Conservation (phyloP, 2,797 vertebrate species). For the Pipistrellus pipistrellus region DNA sequence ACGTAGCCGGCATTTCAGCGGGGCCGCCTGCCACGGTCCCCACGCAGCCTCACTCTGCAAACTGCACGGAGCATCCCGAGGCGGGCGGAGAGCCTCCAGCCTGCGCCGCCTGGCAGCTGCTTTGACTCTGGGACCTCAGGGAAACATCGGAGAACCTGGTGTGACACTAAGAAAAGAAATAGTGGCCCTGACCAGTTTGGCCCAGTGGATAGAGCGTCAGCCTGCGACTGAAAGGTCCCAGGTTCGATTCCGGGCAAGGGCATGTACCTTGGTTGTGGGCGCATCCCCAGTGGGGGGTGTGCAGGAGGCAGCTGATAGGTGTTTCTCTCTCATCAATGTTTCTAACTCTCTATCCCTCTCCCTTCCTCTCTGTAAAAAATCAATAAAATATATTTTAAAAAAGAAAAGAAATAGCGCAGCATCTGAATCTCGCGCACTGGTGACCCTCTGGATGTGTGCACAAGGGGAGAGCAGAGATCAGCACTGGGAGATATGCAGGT, state of each 20-base stretch:
- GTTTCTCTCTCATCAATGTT: too few relatives aligned
- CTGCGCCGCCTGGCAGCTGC: not conserved
- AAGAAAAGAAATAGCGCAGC: not conserved
- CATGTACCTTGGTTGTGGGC: too few relatives aligned
- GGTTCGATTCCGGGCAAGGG: too few relatives aligned
- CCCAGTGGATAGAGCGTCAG: too few relatives aligned
- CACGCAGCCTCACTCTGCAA: not conserved
- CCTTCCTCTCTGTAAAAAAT: too few relatives aligned
- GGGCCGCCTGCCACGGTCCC: not conserved
- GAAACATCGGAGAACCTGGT: constrained; percentile 15
- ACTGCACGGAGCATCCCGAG: not conserved
- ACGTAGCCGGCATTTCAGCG: constrained; percentile 62
- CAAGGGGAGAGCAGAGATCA: not conserved
- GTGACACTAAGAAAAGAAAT: constrained; percentile 30
- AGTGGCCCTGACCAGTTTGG: not conserved
- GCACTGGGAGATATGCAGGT: not conserved
- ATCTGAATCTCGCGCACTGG: not conserved
- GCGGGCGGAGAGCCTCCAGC: not conserved
- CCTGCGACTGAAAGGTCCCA: too few relatives aligned
- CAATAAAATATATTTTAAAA: too few relatives aligned
- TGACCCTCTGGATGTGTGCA: too few relatives aligned
- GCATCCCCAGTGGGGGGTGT: too few relatives aligned
- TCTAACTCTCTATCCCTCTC: too few relatives aligned
- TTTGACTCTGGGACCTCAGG: not conserved
- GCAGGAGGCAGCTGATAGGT: too few relatives aligned